phyloP scores from a whole-genome alignment of 2,113 vertebrate genomes.

The Bos taurus region DNA sequence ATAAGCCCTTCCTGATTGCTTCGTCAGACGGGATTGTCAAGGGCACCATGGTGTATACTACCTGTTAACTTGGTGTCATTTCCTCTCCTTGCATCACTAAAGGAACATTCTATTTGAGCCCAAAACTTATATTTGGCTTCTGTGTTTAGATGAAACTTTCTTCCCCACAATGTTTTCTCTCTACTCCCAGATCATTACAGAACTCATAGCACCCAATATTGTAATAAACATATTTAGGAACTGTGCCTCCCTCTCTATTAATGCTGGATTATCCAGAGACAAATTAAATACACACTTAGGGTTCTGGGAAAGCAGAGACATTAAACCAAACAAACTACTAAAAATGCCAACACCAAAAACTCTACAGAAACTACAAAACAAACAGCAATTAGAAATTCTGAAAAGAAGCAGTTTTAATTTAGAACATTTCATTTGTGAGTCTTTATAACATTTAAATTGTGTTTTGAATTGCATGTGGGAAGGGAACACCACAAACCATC shows the following conservation, averaged over 20 bases:
- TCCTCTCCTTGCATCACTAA: background rate
- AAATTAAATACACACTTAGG: background rate
- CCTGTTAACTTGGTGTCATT: background rate
- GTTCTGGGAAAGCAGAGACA: background rate
- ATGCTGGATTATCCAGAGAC: background rate
- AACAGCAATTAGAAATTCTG: background rate
- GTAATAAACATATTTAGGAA: background rate
- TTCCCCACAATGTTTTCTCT: background rate
- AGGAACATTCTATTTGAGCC: background rate
- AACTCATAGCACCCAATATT: background rate
- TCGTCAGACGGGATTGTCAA: background rate
- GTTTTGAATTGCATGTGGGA: background rate
- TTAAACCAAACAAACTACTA: background rate
- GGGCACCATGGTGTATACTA: background rate
- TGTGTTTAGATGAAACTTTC: background rate
- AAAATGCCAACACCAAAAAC: background rate
- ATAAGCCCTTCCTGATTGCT: rapidly evolving
- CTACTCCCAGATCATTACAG: background rate
- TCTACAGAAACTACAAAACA: background rate
- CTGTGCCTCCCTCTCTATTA: background rate
- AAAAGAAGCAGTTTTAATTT: slow-evolving; percentile 4
- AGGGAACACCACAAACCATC: background rate
- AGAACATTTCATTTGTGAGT: background rate
- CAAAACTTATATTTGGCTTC: background rate
- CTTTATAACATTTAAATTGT: slow-evolving; percentile 10